A percentile compares a stretch with the other conserved stretches of the same genome.
Conservation (phyloP, 2,113 vertebrate species). For the Acrocephalus kingi region DNA sequence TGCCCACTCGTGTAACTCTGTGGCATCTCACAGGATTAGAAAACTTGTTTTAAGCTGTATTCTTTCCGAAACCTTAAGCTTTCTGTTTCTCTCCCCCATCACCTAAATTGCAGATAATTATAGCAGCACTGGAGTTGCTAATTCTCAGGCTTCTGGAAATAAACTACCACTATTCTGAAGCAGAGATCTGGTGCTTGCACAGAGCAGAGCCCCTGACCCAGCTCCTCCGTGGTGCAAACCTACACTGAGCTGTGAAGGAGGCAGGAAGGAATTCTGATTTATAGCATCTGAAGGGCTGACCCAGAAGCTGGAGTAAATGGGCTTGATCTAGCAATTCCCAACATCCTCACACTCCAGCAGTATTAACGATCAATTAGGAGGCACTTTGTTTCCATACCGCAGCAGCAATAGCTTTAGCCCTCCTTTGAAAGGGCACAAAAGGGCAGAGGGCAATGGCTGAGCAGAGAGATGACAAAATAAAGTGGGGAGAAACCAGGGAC, state of each 20-base stretch:
- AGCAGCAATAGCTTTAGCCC: conserved; percentile 24
- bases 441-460: conserved; percentile 44
- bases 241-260: background rate
- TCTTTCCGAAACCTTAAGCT: background rate
- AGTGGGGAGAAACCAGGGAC: conserved; percentile 1
- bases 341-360: conserved; percentile 26
- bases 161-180: background rate
- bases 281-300: conserved; percentile 32
- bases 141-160: background rate
- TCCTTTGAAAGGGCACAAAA: conserved; percentile 33
- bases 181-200: background rate
- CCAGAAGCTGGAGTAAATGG: conserved; percentile 28
- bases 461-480: conserved; percentile 36
- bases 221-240: background rate
- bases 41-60: background rate
- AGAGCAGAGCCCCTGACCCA: background rate
- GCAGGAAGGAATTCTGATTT: conserved; percentile 10
- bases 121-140: background rate
- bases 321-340: conserved; percentile 39
- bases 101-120: background rate
- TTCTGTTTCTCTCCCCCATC: background rate
- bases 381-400: conserved; percentile 26
- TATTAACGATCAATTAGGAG: conserved; percentile 61
- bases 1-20: background rate
- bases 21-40: background rate